These are phyloP conservation scores for Cerastis rubricosa DNA, from an alignment of 2,888 invertebrate species.

Conservation along the genomic window DNA sequence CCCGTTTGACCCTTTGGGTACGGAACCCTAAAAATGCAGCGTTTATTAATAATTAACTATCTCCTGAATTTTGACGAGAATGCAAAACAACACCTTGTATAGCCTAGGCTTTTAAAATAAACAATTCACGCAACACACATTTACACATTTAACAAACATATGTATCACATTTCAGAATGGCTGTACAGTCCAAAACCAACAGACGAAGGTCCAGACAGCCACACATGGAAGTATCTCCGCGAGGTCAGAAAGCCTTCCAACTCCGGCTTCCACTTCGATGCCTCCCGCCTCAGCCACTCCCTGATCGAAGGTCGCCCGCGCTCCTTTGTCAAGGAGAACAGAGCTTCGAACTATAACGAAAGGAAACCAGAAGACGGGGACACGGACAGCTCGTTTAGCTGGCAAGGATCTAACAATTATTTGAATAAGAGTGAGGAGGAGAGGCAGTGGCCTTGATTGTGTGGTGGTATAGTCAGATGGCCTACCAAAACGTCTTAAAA, in stretches of 20 bases:
- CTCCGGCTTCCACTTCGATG: slow-evolving; percentile 85
- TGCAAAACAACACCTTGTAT: too few relatives aligned
- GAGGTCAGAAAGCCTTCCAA: slow-evolving; percentile 88
- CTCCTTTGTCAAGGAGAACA: slow-evolving; percentile 70
- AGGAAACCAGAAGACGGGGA: slow-evolving; percentile 80
- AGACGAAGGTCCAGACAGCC: slow-evolving; percentile 79
- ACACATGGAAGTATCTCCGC: slow-evolving; percentile 87
- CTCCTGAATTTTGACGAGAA: too few relatives aligned
- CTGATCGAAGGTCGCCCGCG: slow-evolving; percentile 73
- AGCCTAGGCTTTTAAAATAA: slow-evolving; percentile 20
- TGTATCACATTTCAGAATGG: slow-evolving; percentile 81
- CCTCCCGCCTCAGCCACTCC: slow-evolving; percentile 79
- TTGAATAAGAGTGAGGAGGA: slow-evolving; percentile 69
- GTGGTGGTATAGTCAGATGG: background rate
- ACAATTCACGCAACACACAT: background rate
- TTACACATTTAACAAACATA: background rate
- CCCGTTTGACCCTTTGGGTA: too few relatives aligned
- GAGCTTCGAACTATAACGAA: slow-evolving; percentile 74
- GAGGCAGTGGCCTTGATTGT: slow-evolving; percentile 61
- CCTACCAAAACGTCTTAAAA: too few relatives aligned
- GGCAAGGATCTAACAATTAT: slow-evolving; percentile 82
- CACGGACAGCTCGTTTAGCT: slow-evolving; percentile 87
- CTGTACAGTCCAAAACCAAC: slow-evolving; percentile 83
- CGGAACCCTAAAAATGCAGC: too few relatives aligned
- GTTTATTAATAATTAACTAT: too few relatives aligned